Percentiles rank a stretch among this genome's conserved stretches.
phyloP scores from a whole-genome alignment of 2,888 invertebrate genomes.

The Ichneumoninae sp. region DNA sequence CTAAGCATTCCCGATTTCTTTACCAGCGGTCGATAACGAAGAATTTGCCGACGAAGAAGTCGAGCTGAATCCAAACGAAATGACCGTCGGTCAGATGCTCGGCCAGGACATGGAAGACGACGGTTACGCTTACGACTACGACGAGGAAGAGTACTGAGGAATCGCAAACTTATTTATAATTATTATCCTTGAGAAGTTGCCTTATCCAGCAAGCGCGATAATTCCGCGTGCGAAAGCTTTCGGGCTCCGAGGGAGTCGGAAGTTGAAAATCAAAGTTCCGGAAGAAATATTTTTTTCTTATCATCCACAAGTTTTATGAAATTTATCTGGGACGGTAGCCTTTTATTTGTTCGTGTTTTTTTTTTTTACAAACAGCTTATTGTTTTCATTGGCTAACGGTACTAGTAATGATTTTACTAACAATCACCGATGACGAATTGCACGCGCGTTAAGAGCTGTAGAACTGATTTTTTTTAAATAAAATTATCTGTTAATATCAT shows the following conservation, averaged over 20 bases:
- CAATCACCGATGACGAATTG: neutral
- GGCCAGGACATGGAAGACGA: slow-evolving; percentile 87
- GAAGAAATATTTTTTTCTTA: neutral
- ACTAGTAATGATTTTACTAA: slow-evolving; percentile 11
- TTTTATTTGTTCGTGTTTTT: too few relatives aligned
- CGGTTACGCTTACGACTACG: slow-evolving; percentile 87
- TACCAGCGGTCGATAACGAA: slow-evolving; percentile 79
- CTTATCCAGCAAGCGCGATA: neutral
- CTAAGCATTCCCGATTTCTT: slow-evolving; percentile 14
- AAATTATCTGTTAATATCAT: neutral
- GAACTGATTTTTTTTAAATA: neutral
- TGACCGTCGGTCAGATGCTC: slow-evolving; percentile 80
- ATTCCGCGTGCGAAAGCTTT: neutral
- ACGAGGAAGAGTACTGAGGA: slow-evolving; percentile 86
- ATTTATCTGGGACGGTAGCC: neutral
- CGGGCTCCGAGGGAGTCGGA: neutral
- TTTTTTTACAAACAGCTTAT: neutral
- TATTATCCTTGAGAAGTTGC: neutral
- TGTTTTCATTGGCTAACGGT: neutral
- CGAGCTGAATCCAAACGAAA: slow-evolving; percentile 77
- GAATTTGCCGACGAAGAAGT: slow-evolving; percentile 77
- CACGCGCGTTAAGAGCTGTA: neutral
- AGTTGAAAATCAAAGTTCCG: neutral
- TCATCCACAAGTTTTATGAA: neutral
- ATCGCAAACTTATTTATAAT: slow-evolving; percentile 31